These are phyloP conservation scores for Hyperoplus immaculatus DNA, from an alignment of 2,797 vertebrate genomes.

Conservation along the genomic window DNA sequence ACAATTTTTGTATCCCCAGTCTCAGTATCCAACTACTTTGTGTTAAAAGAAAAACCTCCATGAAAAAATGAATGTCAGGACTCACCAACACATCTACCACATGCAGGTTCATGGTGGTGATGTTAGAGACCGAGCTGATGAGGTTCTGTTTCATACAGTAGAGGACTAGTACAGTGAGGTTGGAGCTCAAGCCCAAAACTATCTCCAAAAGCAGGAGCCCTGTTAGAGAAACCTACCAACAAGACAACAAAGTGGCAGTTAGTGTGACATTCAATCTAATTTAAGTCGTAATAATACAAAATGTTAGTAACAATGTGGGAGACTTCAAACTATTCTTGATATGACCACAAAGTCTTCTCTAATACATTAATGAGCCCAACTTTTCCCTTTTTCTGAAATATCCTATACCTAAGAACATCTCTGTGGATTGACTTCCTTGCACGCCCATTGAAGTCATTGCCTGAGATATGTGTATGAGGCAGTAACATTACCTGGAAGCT, in stretches of 20 bases:
- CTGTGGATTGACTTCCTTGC: background rate
- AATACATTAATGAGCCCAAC: background rate
- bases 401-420: background rate
- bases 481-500: conserved; percentile 91
- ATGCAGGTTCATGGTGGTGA: conserved; percentile 98
- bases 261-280: background rate
- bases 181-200: conserved; percentile 95
- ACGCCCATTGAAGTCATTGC: background rate
- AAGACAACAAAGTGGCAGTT: background rate
- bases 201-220: conserved; percentile 95
- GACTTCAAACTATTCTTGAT: background rate
- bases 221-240: conserved; percentile 90
- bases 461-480: background rate
- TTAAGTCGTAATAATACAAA: background rate
- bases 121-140: conserved; percentile 97
- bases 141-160: conserved; percentile 99
- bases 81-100: conserved; percentile 96
- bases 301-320: background rate
- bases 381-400: background rate
- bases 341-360: background rate
- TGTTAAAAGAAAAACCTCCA: background rate
- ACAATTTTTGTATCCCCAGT: background rate
- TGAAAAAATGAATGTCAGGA: conserved; percentile 16
- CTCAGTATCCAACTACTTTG: background rate
- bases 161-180: conserved; percentile 95